phyloP scores from a whole-genome alignment of 1,140 invertebrate species.

The Nautilus pompilius region DNA sequence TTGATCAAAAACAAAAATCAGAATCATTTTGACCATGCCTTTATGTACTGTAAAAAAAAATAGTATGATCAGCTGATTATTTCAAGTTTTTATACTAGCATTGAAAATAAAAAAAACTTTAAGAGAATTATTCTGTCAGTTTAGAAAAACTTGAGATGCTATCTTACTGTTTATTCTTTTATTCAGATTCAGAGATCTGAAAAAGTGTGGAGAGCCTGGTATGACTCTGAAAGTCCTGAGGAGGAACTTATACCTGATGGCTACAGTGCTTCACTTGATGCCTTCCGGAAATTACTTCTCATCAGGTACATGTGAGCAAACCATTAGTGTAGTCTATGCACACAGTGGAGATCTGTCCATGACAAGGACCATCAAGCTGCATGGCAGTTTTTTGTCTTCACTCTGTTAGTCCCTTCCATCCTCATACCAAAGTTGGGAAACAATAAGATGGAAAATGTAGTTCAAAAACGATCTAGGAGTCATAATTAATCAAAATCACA shows the following conservation, averaged over 20 bases:
- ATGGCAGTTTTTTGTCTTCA: too few species aligned
- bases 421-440: too few species aligned
- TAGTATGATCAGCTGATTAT: not conserved
- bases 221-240: conserved; percentile 89
- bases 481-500: too few species aligned
- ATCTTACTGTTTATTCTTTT: not conserved
- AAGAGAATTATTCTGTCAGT: not conserved
- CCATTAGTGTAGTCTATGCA: too few species aligned
- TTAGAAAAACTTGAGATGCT: not conserved
- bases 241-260: conserved; percentile 86
- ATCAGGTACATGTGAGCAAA: too few species aligned
- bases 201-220: conserved; percentile 85
- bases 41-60: not conserved
- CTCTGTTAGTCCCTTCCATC: too few species aligned
- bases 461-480: too few species aligned
- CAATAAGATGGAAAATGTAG: too few species aligned
- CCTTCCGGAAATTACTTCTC: conserved; percentile 83
- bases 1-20: too few species aligned
- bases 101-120: not conserved
- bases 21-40: too few species aligned
- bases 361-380: too few species aligned
- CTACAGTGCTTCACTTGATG: conserved; percentile 79
- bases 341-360: too few species aligned
- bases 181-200: conserved; percentile 66
- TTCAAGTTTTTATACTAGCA: not conserved